Conservation (phyloP, 2,113 vertebrate genomes). For the Strix aluco region DNA sequence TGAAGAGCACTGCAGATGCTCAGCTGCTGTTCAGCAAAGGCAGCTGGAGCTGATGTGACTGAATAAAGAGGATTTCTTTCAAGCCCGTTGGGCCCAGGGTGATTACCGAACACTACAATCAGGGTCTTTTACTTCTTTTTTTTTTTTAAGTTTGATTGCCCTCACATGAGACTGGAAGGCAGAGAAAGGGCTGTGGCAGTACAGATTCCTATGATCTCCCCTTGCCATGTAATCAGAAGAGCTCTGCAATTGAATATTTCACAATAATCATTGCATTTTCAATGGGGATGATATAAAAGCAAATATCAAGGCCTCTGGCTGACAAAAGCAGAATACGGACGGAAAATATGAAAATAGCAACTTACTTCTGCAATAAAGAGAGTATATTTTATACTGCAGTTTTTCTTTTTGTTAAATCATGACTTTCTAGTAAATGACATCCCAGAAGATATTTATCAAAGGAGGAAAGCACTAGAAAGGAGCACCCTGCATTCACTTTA, state of each 20-base stretch:
- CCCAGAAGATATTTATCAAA: slow-evolving; percentile 87
- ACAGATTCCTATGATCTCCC: slow-evolving; percentile 11
- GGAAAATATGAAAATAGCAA: slow-evolving; percentile 73
- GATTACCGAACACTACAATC: slow-evolving; percentile 57
- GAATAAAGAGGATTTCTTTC: slow-evolving; percentile 54
- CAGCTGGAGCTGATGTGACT: slow-evolving; percentile 32
- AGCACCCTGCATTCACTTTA: slow-evolving; percentile 76
- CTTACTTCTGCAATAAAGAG: slow-evolving; percentile 71
- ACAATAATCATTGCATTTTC: slow-evolving; percentile 70
- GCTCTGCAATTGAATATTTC: slow-evolving; percentile 63
- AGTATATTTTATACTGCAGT: slow-evolving; percentile 70
- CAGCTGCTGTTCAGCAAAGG: neutral
- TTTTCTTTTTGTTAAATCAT: slow-evolving; percentile 79
- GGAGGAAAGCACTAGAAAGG: slow-evolving; percentile 73
- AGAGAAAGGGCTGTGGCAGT: slow-evolving; percentile 36
- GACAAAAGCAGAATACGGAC: slow-evolving; percentile 73
- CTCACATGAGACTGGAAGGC: neutral
- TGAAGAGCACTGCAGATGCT: neutral
- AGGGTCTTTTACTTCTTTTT: slow-evolving; percentile 15
- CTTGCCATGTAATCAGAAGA: slow-evolving; percentile 55
- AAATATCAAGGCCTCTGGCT: slow-evolving; percentile 71
- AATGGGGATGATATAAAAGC: slow-evolving; percentile 65
- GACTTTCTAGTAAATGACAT: slow-evolving; percentile 82
- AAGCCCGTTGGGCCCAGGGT: slow-evolving; percentile 18
- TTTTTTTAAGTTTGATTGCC: slow-evolving; percentile 22